Conservation (phyloP, 2,797 vertebrate species). For the Myotis findleyi region DNA sequence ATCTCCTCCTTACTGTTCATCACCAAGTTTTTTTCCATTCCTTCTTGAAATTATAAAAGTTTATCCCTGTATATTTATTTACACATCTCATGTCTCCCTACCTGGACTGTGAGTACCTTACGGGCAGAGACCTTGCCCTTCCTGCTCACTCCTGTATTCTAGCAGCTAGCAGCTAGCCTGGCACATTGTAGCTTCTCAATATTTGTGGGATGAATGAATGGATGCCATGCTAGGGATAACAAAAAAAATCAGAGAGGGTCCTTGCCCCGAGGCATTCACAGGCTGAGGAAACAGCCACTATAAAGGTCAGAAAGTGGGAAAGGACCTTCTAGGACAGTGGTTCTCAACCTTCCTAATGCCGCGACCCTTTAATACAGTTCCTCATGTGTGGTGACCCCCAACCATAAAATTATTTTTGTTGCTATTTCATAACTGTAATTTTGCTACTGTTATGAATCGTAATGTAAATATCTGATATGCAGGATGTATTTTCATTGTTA, state of each 20-base stretch:
- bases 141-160: background rate
- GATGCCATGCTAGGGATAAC: background rate
- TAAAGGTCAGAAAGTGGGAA: background rate
- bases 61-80: background rate
- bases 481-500: too few relatives aligned
- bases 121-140: slow-evolving; percentile 8
- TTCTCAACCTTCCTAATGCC: too few relatives aligned
- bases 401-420: too few relatives aligned
- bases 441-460: too few relatives aligned
- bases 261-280: slow-evolving; percentile 35
- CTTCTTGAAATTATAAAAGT: background rate
- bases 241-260: background rate
- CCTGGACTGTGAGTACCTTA: background rate
- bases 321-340: background rate
- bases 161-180: background rate
- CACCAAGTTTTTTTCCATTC: background rate
- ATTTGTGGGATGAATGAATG: slow-evolving; percentile 36
- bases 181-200: background rate
- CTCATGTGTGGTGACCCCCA: too few relatives aligned
- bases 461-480: too few relatives aligned
- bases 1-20: background rate
- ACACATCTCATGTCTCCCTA: background rate
- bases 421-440: too few relatives aligned
- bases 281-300: background rate
- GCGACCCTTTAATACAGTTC: too few relatives aligned